Evolutionary conservation across 2,797 vertebrate genomes (phyloP).

Genomic region (Cygnus olor): DNA sequence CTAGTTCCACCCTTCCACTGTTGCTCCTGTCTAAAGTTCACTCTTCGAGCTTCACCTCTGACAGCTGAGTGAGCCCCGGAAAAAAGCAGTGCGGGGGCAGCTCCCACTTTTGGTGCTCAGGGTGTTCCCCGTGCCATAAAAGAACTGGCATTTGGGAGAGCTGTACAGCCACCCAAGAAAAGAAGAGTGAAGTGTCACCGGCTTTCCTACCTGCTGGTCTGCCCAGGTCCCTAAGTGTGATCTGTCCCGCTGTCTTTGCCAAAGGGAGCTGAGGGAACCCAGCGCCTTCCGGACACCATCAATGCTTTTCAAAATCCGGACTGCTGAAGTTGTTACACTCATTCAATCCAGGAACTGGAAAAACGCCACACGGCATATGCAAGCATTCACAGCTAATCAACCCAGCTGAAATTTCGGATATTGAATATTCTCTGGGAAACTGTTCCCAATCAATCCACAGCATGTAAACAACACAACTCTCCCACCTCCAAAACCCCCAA

Average conservation of each 20-base stretch:
- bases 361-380: constrained; percentile 57
- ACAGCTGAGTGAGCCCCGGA: background rate
- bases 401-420: constrained; percentile 40
- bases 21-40: background rate
- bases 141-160: background rate
- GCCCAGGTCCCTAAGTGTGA: fast-evolving
- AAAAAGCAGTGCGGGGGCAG: background rate
- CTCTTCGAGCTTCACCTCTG: background rate
- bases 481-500: constrained; percentile 6
- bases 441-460: constrained; percentile 41
- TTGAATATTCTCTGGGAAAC: constrained; percentile 45
- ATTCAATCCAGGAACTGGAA: constrained; percentile 41
- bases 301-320: background rate
- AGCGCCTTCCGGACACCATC: background rate
- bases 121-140: background rate
- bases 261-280: background rate
- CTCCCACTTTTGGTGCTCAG: background rate
- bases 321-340: background rate
- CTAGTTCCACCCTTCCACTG: background rate
- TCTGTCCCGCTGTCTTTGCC: background rate
- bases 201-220: background rate
- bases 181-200: background rate
- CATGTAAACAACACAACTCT: constrained; percentile 51
- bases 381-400: constrained; percentile 65
- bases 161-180: background rate